Evolutionary conservation across 2,888 invertebrate species (phyloP).

Genomic region (Syrista parreyssii): DNA sequence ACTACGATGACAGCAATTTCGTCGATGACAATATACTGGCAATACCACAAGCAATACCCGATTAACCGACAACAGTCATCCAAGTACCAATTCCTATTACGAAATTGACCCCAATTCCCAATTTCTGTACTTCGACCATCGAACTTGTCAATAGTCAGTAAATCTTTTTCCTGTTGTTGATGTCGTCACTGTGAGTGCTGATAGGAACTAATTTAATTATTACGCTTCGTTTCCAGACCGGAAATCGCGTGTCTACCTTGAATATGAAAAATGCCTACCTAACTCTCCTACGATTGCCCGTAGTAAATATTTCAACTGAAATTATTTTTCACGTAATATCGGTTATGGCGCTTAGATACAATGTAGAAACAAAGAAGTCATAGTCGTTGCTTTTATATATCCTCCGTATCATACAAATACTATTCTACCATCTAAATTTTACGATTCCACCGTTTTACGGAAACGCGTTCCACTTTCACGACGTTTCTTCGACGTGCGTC

Average conservation of each 20-base stretch:
- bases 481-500: neutral
- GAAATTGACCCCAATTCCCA: neutral
- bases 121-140: neutral
- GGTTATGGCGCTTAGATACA: fast-evolving
- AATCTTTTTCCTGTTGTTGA: neutral
- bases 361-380: no score
- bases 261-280: neutral
- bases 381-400: neutral
- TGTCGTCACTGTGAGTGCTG: neutral
- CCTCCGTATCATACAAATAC: neutral
- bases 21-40: neutral
- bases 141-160: neutral
- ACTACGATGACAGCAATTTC: neutral
- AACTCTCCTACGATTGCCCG: neutral
- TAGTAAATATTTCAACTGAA: neutral
- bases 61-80: neutral
- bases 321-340: neutral
- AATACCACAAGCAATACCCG: neutral
- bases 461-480: neutral
- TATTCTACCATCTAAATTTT: neutral
- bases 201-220: neutral
- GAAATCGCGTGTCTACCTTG: neutral
- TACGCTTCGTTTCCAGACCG: neutral
- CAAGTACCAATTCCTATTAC: neutral
- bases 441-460: neutral